Base-by-base conservation (phyloP, 2,797 vertebrate genomes). In the Manis javanica region DNA sequence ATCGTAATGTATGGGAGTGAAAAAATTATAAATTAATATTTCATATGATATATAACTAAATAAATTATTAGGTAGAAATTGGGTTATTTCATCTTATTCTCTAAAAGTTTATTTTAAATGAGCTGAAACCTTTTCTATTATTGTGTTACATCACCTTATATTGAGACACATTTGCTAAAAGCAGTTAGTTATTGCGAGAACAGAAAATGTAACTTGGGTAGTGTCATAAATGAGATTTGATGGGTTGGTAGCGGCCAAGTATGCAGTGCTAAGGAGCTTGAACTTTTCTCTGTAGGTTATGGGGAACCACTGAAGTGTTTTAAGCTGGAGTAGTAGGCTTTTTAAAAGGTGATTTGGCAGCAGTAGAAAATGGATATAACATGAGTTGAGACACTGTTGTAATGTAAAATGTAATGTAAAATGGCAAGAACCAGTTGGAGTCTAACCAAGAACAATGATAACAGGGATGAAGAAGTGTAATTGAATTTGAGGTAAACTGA, bases 1-100 rank as follows among this genome's bases (percentile, higher is more conserved):
- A 66, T 82, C 4, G 86, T 96, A 31, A 46, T 86, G 34, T 77
- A 5, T 49, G 24, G 31, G 26, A 81, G 31, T 77, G 55, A 77
- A 91, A 78, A 63, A 23, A 24, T 5, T 64, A 87, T 84, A 81
- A 90, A 86, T 90, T 90, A 78, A 51, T 87, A 87, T 57, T 74
- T 91, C 74, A 55, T 61, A 53, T 57, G 46, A 74, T 39, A 68
- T 74, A 37, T 37, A 82, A n/a, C 85, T 87, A 82, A 82, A 77
- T 61, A 71, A 79, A 78, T 49, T 81, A 3, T 78, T 89, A 31
- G 57, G 6, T 74, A 92, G 39, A 96, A 77, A 68, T 7, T 89
- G 10, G 15, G 24, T 69, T 87, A 37, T 89, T 90, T 90, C 4
- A 68, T 90, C 10, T 68, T 88, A 55, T 12, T 61, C 7, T 18